phyloP scores from a whole-genome alignment of 2,797 vertebrate species.

The Oreochromis mossambicus region DNA sequence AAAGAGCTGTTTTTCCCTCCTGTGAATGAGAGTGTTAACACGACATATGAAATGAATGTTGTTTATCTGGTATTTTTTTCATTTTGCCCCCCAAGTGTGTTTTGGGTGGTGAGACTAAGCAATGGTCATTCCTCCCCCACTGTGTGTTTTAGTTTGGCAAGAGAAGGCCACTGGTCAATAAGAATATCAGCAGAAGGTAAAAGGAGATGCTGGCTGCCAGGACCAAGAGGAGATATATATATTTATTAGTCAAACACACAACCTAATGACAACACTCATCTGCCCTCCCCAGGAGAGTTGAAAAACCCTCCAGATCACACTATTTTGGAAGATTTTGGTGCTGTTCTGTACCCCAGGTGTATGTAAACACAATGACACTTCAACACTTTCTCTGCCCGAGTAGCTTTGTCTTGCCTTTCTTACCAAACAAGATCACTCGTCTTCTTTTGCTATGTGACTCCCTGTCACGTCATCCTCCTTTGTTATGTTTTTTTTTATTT shows the following conservation, averaged over 20 bases:
- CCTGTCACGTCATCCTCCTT: neutral
- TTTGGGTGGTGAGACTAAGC: neutral
- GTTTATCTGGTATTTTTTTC: constrained; percentile 45
- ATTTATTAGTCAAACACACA: neutral
- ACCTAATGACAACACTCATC: neutral
- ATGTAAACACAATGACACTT: constrained; percentile 40
- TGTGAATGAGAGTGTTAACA: constrained; percentile 36
- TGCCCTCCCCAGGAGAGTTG: neutral
- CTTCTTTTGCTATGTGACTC: constrained; percentile 32
- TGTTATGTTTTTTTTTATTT: constrained; percentile 13
- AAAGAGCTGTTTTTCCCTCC: neutral
- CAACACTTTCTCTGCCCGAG: constrained; percentile 34
- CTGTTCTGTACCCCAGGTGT: constrained; percentile 39
- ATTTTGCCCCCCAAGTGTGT: constrained; percentile 16
- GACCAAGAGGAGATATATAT: constrained; percentile 47
- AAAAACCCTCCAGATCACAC: constrained; percentile 8
- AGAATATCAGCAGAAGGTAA: constrained; percentile 12
- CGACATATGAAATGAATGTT: constrained; percentile 61
- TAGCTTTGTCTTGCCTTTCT: constrained; percentile 45
- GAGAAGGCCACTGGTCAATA: constrained; percentile 17
- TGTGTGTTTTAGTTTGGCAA: constrained; percentile 3
- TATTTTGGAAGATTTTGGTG: constrained; percentile 40
- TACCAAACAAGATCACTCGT: constrained; percentile 36
- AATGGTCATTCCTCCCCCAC: neutral
- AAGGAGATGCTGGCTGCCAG: constrained; percentile 21